These are phyloP conservation scores for Zhengitettix transpicula DNA, from an alignment of 2,888 invertebrate species.

Conservation along the genomic window DNA sequence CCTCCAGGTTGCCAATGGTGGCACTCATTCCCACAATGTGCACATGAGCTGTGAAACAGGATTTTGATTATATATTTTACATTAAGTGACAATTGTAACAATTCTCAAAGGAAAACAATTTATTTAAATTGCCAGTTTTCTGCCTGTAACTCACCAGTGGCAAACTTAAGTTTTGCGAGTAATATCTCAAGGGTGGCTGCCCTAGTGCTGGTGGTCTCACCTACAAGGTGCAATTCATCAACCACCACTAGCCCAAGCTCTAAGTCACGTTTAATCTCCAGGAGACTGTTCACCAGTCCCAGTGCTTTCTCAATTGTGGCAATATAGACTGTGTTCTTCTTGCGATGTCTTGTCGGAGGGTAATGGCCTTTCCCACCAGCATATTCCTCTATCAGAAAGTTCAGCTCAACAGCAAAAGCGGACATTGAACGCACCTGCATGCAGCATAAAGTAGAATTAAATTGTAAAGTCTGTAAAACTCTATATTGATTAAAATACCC, in stretches of 20 bases:
- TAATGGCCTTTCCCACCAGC: conserved; percentile 75
- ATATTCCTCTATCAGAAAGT: conserved; percentile 89
- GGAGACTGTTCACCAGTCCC: conserved; percentile 67
- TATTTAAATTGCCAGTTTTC: not conserved
- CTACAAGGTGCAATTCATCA: conserved; percentile 88
- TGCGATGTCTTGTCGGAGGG: conserved; percentile 63
- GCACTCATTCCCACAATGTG: conserved; percentile 96
- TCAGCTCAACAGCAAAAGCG: conserved; percentile 71
- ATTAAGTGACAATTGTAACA: not conserved
- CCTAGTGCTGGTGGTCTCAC: conserved; percentile 54
- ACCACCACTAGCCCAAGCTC: conserved; percentile 68
- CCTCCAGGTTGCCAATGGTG: conserved; percentile 78
- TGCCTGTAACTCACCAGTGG: conserved; percentile 29
- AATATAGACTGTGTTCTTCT: conserved; percentile 67
- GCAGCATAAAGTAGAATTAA: not conserved
- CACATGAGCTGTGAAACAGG: conserved; percentile 34
- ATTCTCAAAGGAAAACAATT: conserved; percentile 6
- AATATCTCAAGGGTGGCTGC: conserved; percentile 74
- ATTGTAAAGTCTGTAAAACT: too few species aligned
- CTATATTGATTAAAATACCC: too few species aligned
- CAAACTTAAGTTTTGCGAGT: conserved; percentile 59
- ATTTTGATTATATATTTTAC: too few species aligned
- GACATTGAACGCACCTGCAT: conserved; percentile 62
- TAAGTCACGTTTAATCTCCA: conserved; percentile 54
- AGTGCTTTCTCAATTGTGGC: conserved; percentile 92